Base-by-base conservation (phyloP, 2,797 vertebrate species). In the Poeciliopsis turneri region DNA sequence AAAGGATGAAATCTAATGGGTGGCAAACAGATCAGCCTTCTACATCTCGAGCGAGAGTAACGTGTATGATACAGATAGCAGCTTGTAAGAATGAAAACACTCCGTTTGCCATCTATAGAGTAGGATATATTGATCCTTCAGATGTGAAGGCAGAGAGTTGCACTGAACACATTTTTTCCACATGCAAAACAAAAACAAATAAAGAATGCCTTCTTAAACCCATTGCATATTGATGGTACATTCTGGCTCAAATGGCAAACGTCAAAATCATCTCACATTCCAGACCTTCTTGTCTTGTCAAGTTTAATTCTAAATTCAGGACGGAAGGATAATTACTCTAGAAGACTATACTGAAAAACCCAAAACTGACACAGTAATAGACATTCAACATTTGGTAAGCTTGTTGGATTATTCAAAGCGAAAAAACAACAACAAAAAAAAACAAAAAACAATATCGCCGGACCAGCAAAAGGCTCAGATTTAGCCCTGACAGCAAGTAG, bases 141-240 rank as follows among this genome's bases (percentile, higher is more conserved):
- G 79, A 82, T 70, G 53, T 83, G 18, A 70, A 84, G 61, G 30
- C 51, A 82, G 30, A n/a, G 68, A 79, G 39, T 25, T 69, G 23
- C 39, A 43, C 39, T 69, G 66, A 69, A 43, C 6, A 59, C 15
- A 18, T n/a, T 25, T 39, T 33, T 30, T 64, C 57, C 57, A 66
- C 30, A 68, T 36, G 28, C 28, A 33, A 23, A n/a, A 33, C n/a
- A 30, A 33, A 23, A n/a, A 33, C n/a, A 30, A 28, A 75, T 57
- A 75, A 28, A 57, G 12, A 33, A 73, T 25, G 49, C 12, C 49
- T 47, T 41, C 25, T 23, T n/a, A 16, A 18, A 30, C 72, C 51
- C 20, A 25, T 10, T 8, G 57, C 13, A 59, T 33, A 33, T 33
- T 4, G 30, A 30, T 18, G 61, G 70, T 0, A 8, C 45, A n/a